These are phyloP conservation scores for Vespertilio murinus DNA, from an alignment of 2,797 vertebrate species.

Conservation along the genomic window DNA sequence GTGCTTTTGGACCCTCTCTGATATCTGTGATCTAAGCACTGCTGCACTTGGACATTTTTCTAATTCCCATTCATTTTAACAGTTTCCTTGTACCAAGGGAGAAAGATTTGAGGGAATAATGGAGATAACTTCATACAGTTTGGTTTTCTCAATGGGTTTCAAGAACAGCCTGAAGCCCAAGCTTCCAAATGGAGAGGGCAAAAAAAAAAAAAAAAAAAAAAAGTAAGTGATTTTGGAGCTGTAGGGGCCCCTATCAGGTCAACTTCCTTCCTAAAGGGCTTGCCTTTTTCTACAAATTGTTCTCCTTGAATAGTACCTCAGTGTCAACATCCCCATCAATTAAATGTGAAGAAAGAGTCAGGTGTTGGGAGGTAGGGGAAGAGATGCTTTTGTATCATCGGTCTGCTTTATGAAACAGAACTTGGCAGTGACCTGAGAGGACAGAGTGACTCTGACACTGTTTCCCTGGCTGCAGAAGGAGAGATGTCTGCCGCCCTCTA, in stretches of 20 bases:
- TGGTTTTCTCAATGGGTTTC: constrained; percentile 42
- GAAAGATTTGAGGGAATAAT: constrained; percentile 2
- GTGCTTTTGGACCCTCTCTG: not conserved
- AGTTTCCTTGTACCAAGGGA: constrained; percentile 10
- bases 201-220: no score
- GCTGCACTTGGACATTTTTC: constrained; percentile 14
- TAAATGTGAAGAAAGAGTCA: not conserved
- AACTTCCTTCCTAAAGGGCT: not conserved
- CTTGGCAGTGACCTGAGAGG: not conserved
- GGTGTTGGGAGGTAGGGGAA: not conserved
- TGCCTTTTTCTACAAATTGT: not conserved
- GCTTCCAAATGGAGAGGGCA: not conserved
- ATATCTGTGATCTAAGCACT: not conserved
- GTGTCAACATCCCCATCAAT: not conserved
- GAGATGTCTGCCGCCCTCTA: not conserved
- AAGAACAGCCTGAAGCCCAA: not conserved
- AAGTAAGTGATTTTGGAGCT: not conserved
- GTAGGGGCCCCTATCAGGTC: not conserved
- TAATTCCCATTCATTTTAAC: constrained; percentile 32
- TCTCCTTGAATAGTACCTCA: not conserved
- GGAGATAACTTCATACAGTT: not conserved
- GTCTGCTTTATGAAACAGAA: not conserved
- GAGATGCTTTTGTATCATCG: not conserved
- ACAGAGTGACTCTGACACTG: not conserved
- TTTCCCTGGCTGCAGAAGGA: constrained; percentile 1